phyloP scores from a whole-genome alignment of 2,797 vertebrate species.

The Remorina albescens region DNA sequence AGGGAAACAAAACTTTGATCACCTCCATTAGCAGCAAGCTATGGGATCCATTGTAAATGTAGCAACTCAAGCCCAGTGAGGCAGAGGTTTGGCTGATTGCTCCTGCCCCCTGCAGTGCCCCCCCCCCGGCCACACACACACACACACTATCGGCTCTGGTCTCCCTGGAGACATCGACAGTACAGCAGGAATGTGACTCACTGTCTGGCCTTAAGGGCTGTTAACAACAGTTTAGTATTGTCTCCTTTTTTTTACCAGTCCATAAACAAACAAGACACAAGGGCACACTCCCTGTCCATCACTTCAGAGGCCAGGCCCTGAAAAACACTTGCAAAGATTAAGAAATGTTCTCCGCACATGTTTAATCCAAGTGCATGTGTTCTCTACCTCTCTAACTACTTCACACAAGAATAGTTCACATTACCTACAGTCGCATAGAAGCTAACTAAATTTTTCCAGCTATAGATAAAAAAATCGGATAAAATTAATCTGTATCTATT shows the following conservation, averaged over 20 bases:
- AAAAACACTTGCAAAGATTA: slow-evolving; percentile 42
- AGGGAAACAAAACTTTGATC: slow-evolving; percentile 67
- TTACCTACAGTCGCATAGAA: not conserved
- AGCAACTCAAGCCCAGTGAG: slow-evolving; percentile 45
- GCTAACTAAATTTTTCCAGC: not conserved
- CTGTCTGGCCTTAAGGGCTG: slow-evolving; percentile 80
- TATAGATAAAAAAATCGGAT: not conserved
- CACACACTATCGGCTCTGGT: slow-evolving; percentile 69
- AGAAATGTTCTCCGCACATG: not conserved
- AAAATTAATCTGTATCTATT: not conserved
- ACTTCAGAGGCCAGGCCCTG: slow-evolving; percentile 30
- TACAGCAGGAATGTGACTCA: slow-evolving; percentile 79
- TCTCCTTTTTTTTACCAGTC: slow-evolving; percentile 68
- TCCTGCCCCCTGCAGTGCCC: slow-evolving; percentile 71
- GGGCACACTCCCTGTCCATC: slow-evolving; percentile 75
- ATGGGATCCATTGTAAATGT: slow-evolving; percentile 59
- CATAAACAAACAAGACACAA: slow-evolving; percentile 79
- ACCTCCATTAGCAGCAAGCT: slow-evolving; percentile 66
- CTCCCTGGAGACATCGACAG: slow-evolving; percentile 67
- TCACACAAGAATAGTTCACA: slow-evolving; percentile 3
- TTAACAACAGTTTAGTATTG: slow-evolving; percentile 81
- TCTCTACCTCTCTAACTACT: not conserved
- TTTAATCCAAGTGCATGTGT: not conserved
- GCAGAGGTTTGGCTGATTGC: slow-evolving; percentile 66
- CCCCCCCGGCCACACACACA: slow-evolving; percentile 77